phyloP scores from a whole-genome alignment of 2,113 vertebrate genomes.

The Phoxinus phoxinus region DNA sequence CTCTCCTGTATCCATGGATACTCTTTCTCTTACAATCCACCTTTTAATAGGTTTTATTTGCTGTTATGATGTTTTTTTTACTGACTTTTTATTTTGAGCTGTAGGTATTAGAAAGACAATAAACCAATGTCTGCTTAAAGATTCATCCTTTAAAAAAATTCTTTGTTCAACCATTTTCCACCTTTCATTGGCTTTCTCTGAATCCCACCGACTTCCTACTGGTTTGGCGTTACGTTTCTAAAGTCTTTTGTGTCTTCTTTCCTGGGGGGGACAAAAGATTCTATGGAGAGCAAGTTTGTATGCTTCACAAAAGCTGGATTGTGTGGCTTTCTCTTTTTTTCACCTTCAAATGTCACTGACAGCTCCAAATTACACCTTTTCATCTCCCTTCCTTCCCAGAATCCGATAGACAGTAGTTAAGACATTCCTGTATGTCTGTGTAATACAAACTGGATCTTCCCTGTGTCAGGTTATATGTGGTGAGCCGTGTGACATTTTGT shows the following conservation, averaged over 20 bases:
- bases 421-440: conserved; percentile 25
- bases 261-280: conserved; percentile 62
- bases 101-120: too few relatives aligned
- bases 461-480: conserved; percentile 11
- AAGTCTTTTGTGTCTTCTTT: conserved; percentile 52
- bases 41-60: neutral
- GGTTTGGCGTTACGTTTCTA: conserved; percentile 58
- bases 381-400: conserved; percentile 6
- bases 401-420: conserved; percentile 13
- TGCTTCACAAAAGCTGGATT: conserved; percentile 63
- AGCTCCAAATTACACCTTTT: conserved; percentile 62
- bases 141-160: neutral
- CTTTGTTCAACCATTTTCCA: conserved; percentile 63
- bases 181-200: conserved; percentile 62
- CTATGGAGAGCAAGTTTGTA: conserved; percentile 56
- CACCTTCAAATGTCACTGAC: conserved; percentile 28
- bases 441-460: conserved; percentile 29
- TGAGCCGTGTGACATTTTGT: conserved; percentile 31
- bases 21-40: neutral
- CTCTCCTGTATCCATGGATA: conserved; percentile 13
- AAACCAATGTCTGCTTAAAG: neutral
- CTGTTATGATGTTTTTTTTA: neutral
- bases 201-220: conserved; percentile 57
- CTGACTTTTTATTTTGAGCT: neutral
- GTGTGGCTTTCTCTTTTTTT: conserved; percentile 50